A percentile compares a stretch with the other conserved stretches of the same genome.
These are phyloP conservation scores for Antrozous pallidus DNA, from an alignment of 2,797 vertebrate genomes.

Conservation along the genomic window DNA sequence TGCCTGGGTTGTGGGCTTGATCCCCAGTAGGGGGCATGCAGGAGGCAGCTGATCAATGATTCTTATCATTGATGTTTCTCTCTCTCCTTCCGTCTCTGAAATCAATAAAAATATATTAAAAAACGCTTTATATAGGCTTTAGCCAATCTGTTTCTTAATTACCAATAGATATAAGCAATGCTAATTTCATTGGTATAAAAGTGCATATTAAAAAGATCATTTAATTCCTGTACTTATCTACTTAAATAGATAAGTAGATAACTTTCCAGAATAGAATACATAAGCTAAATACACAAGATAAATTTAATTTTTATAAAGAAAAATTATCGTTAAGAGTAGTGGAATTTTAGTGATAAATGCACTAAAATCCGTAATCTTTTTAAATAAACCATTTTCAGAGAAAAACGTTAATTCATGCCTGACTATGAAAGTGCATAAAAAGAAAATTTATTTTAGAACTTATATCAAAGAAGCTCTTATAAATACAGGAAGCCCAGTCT, in stretches of 20 bases:
- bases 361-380: neutral
- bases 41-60: too few relatives aligned
- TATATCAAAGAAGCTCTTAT: neutral
- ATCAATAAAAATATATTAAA: too few relatives aligned
- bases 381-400: constrained; percentile 18
- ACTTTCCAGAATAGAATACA: too few relatives aligned
- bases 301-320: constrained; percentile 47
- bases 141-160: constrained; percentile 26
- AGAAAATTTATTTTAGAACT: constrained; percentile 58
- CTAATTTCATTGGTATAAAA: constrained; percentile 2
- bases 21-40: too few relatives aligned
- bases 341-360: neutral
- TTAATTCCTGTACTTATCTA: constrained; percentile 6
- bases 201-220: constrained; percentile 15
- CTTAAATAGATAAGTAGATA: neutral
- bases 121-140: neutral
- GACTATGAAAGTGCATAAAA: constrained; percentile 45
- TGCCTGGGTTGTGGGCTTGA: too few relatives aligned
- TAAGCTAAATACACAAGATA: constrained; percentile 34
- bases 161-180: neutral
- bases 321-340: neutral
- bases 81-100: too few relatives aligned
- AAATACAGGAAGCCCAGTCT: constrained; percentile 7
- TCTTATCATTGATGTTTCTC: too few relatives aligned
- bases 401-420: constrained; percentile 35